Evolutionary conservation across 2,888 invertebrate genomes (phyloP).

Genomic region (Chymomyza fuscimana): DNA sequence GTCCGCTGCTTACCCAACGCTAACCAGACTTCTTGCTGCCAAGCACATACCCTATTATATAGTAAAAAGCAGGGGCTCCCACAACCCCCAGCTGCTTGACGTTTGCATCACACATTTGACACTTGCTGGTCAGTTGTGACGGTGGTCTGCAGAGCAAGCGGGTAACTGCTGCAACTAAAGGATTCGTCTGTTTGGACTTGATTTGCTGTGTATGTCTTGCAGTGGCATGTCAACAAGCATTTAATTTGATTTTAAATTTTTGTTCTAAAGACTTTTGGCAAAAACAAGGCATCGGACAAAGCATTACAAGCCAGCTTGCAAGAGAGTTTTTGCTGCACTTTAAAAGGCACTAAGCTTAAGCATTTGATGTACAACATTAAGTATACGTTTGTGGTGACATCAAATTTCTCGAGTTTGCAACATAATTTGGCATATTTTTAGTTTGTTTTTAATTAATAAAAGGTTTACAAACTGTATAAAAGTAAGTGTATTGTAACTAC

Average conservation of each 20-base stretch:
- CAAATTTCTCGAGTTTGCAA: too few relatives aligned
- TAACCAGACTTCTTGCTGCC: not conserved
- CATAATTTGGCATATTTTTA: too few relatives aligned
- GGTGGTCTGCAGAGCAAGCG: not conserved
- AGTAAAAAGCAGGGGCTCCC: not conserved
- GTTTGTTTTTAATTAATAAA: too few relatives aligned
- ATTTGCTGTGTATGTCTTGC: constrained; percentile 17
- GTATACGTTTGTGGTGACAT: too few relatives aligned
- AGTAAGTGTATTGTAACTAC: too few relatives aligned
- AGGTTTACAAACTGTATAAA: too few relatives aligned
- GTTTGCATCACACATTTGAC: not conserved
- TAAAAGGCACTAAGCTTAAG: not conserved
- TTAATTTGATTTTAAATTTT: constrained; percentile 68
- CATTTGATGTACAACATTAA: too few relatives aligned
- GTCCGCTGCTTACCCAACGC: constrained; percentile 16
- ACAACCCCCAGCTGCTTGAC: not conserved
- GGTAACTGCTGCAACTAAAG: not conserved
- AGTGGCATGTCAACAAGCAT: constrained; percentile 68
- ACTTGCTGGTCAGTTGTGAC: constrained; percentile 32
- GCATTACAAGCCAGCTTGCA: not conserved
- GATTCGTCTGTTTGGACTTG: constrained; percentile 6
- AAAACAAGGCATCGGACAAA: not conserved
- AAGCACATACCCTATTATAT: not conserved
- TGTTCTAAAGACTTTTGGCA: constrained; percentile 3
- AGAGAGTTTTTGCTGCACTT: not conserved